Conservation (phyloP, 2,888 invertebrate genomes). For the Nomada goodeniana region DNA sequence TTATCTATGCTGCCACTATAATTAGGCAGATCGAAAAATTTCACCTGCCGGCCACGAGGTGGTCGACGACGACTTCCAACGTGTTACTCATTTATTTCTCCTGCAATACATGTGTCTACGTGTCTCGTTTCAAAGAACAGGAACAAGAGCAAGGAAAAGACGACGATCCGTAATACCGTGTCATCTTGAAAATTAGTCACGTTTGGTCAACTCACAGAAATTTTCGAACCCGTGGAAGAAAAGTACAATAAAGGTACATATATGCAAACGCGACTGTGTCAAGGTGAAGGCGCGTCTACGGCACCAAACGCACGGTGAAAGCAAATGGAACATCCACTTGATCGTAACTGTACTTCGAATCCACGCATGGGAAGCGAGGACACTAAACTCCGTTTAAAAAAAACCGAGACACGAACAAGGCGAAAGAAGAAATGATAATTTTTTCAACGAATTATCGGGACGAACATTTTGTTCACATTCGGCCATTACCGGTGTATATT, state of each 20-base stretch:
- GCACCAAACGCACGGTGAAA: conserved; percentile 69
- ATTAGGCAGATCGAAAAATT: conserved; percentile 41
- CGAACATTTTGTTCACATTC: neutral
- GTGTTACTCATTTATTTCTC: conserved; percentile 27
- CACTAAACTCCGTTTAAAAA: conserved; percentile 7
- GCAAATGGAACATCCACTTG: conserved; percentile 61
- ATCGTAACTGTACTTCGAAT: conserved; percentile 63
- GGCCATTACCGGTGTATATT: neutral
- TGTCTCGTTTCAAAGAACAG: neutral
- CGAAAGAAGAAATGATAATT: neutral
- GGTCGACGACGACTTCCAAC: conserved; percentile 10
- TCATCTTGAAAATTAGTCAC: neutral
- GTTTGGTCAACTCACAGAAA: conserved; percentile 1
- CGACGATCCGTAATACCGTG: neutral
- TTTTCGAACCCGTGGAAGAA: conserved; percentile 11
- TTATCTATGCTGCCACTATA: conserved; percentile 40
- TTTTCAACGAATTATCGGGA: neutral
- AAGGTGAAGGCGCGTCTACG: conserved; percentile 79
- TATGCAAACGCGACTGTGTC: conserved; percentile 74
- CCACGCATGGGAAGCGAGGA: conserved; percentile 28
- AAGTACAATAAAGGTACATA: conserved; percentile 45
- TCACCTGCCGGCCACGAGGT: conserved; percentile 61
- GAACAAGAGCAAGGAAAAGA: neutral
- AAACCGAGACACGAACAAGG: neutral
- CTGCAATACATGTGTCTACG: neutral